Evolutionary conservation across 2,797 vertebrate genomes (phyloP).

Genomic region (Triplophysa bombifrons): DNA sequence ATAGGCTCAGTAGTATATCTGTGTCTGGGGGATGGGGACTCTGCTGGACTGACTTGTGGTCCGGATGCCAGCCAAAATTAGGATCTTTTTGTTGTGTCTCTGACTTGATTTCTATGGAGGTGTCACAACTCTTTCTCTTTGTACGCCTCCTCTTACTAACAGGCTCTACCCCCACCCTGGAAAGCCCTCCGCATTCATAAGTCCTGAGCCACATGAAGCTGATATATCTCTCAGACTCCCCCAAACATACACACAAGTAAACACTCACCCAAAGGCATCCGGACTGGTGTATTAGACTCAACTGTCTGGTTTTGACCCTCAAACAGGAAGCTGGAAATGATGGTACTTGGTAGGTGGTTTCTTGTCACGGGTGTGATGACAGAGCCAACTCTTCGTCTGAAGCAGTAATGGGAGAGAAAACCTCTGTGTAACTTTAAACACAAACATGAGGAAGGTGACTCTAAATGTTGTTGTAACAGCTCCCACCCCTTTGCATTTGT

Average conservation of each 20-base stretch:
- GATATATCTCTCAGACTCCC: background rate
- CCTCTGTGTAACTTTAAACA: slow-evolving; percentile 2
- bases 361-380: slow-evolving; percentile 62
- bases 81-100: slow-evolving; percentile 66
- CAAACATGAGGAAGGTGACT: background rate
- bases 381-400: slow-evolving; percentile 25
- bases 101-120: slow-evolving; percentile 39
- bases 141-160: slow-evolving; percentile 4
- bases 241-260: slow-evolving; percentile 46
- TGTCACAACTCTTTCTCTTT: slow-evolving; percentile 37
- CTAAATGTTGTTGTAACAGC: background rate
- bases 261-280: slow-evolving; percentile 53
- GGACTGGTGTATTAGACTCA: slow-evolving; percentile 68
- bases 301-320: slow-evolving; percentile 61
- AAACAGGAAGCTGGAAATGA: slow-evolving; percentile 62
- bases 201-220: background rate
- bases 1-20: slow-evolving; percentile 30
- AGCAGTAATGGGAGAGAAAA: slow-evolving; percentile 7
- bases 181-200: slow-evolving; percentile 7
- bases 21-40: slow-evolving; percentile 35
- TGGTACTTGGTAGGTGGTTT: slow-evolving; percentile 62
- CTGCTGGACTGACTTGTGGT: slow-evolving; percentile 67
- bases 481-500: background rate
- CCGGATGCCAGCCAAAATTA: slow-evolving; percentile 58
- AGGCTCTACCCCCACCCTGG: slow-evolving; percentile 21